Conservation (phyloP, 1,140 invertebrate genomes). For the Apis cerana region DNA sequence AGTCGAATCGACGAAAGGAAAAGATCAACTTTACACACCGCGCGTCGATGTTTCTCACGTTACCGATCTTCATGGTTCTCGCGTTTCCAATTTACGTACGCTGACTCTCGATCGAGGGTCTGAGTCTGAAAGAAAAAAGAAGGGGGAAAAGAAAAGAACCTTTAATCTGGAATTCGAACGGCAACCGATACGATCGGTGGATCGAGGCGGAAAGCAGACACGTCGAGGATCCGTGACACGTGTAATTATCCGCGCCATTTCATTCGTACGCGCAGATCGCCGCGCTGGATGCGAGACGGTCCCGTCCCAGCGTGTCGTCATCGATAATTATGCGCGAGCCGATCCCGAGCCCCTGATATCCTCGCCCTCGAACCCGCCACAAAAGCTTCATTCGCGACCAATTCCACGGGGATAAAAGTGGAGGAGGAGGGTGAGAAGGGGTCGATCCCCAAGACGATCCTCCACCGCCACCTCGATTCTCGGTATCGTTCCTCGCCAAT, state of each 20-base stretch:
- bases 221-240: conserved; percentile 34
- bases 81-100: conserved; percentile 35
- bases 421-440: background rate
- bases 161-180: conserved; percentile 44
- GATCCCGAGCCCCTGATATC: conserved; percentile 48
- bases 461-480: conserved; percentile 40
- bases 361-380: conserved; percentile 17
- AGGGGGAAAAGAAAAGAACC: no score
- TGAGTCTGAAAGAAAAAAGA: background rate
- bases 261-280: conserved; percentile 54
- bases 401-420: conserved; percentile 29
- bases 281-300: conserved; percentile 3
- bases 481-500: conserved; percentile 52
- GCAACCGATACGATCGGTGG: conserved; percentile 13
- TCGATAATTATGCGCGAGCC: conserved; percentile 61
- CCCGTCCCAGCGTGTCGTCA: conserved; percentile 35
- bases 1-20: no score
- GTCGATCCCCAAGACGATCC: conserved; percentile 38
- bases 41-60: background rate
- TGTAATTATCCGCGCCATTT: conserved; percentile 59
- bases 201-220: conserved; percentile 15
- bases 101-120: background rate
- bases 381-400: conserved; percentile 25
- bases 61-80: background rate
- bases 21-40: background rate